phyloP scores from a whole-genome alignment of 2,797 vertebrate species.

The Anableps anableps region DNA sequence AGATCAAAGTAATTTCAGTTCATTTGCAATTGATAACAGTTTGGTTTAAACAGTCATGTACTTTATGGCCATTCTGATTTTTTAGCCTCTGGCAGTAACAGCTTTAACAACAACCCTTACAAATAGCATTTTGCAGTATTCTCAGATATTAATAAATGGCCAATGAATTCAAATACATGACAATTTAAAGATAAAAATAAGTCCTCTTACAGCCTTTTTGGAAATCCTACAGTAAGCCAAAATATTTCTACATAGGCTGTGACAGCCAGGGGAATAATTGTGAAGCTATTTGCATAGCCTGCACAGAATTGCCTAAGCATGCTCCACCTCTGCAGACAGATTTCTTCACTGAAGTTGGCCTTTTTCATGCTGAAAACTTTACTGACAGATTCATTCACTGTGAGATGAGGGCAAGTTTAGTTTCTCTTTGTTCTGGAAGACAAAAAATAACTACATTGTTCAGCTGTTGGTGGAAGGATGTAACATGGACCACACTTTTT shows the following conservation, averaged over 20 bases:
- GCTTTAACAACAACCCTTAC: not conserved
- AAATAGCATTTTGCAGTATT: not conserved
- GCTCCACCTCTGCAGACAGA: conserved; percentile 22
- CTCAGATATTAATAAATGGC: not conserved
- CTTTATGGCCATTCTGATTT: not conserved
- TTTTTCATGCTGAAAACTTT: conserved; percentile 3
- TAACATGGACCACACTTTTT: conserved; percentile 32
- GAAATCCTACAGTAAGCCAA: not conserved
- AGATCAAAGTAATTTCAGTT: not conserved
- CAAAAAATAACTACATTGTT: conserved; percentile 22
- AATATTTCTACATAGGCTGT: conserved; percentile 15
- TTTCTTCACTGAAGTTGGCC: conserved; percentile 8
- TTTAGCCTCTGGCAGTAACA: not conserved
- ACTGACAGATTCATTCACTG: not conserved
- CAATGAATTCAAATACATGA: not conserved
- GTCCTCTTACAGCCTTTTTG: not conserved
- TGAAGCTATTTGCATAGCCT: conserved; percentile 34
- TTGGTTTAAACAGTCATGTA: not conserved
- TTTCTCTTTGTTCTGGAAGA: conserved; percentile 31
- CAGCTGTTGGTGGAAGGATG: conserved; percentile 36
- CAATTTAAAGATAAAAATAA: not conserved
- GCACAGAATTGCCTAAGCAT: conserved; percentile 52
- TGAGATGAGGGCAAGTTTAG: not conserved
- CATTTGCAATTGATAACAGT: not conserved
- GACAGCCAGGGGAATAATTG: conserved; percentile 29